These are phyloP conservation scores for Glaucomys volans DNA, from an alignment of 2,113 vertebrate species.

Conservation along the genomic window DNA sequence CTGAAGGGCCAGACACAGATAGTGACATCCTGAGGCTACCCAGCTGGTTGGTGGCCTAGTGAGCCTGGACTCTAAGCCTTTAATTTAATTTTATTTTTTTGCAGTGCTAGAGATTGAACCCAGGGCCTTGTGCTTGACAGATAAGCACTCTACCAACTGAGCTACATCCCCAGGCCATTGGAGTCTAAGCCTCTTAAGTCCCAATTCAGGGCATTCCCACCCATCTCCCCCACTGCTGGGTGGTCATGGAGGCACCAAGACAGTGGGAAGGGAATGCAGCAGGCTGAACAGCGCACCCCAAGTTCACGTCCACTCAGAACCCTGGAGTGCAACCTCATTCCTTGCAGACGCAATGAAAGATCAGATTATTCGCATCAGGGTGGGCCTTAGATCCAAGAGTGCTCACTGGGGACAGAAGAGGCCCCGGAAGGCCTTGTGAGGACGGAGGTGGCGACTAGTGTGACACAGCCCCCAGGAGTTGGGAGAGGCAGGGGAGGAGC, in stretches of 20 bases:
- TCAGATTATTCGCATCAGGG: not conserved
- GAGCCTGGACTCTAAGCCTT: no score
- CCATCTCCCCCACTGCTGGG: rapidly evolving
- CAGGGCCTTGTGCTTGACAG: no score
- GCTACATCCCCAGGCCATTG: no score
- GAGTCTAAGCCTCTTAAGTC: not conserved
- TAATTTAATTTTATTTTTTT: no score
- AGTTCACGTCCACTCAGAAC: not conserved
- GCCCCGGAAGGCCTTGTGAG: no score
- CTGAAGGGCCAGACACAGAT: not conserved
- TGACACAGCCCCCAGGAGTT: no score
- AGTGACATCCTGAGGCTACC: not conserved
- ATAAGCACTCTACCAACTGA: no score
- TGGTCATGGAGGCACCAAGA: not conserved
- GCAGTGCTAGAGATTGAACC: no score
- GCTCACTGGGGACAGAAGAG: not conserved
- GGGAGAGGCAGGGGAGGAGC: not conserved
- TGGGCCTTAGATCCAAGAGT: no score
- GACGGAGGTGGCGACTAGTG: no score
- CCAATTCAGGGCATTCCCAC: not conserved
- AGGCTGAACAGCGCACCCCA: rapidly evolving
- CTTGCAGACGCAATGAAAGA: not conserved
- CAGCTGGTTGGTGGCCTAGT: rapidly evolving
- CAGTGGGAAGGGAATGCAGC: rapidly evolving
- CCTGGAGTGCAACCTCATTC: no score